phyloP scores from a whole-genome alignment of 2,888 invertebrate species.

The Macrosiphum euphorbiae region DNA sequence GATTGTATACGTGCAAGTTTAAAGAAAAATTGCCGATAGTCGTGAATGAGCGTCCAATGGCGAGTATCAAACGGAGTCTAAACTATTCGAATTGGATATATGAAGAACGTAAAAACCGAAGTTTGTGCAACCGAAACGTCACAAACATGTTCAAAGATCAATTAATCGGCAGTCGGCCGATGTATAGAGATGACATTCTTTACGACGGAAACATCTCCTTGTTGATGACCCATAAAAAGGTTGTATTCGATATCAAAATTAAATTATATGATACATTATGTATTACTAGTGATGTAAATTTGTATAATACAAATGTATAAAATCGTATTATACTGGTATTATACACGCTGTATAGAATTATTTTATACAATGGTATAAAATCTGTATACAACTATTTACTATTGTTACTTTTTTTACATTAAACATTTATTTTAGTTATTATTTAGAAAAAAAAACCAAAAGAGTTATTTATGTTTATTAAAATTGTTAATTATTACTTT shows the following conservation, averaged over 20 bases:
- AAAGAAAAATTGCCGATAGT: background rate
- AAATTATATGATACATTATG: background rate
- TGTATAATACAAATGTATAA: too few relatives aligned
- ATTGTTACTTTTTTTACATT: too few relatives aligned
- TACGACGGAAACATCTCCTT: constrained; percentile 5
- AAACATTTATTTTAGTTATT: too few relatives aligned
- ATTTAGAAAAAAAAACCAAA: too few relatives aligned
- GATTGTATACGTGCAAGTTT: background rate
- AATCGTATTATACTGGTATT: too few relatives aligned
- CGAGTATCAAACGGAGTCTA: background rate
- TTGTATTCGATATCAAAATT: background rate
- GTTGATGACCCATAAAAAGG: background rate
- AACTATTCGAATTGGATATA: background rate
- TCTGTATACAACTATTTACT: too few relatives aligned
- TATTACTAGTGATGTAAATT: too few relatives aligned
- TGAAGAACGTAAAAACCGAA: background rate
- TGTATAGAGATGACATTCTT: constrained; percentile 36
- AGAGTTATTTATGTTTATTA: too few relatives aligned
- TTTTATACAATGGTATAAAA: too few relatives aligned
- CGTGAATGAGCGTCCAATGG: background rate
- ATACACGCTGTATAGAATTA: too few relatives aligned
- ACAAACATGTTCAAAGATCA: background rate
- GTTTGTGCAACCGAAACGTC: background rate
- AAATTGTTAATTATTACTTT: too few relatives aligned
- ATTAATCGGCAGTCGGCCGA: constrained; percentile 23